These are phyloP conservation scores for Zapus hudsonius DNA, from an alignment of 2,113 vertebrate genomes.

Conservation along the genomic window DNA sequence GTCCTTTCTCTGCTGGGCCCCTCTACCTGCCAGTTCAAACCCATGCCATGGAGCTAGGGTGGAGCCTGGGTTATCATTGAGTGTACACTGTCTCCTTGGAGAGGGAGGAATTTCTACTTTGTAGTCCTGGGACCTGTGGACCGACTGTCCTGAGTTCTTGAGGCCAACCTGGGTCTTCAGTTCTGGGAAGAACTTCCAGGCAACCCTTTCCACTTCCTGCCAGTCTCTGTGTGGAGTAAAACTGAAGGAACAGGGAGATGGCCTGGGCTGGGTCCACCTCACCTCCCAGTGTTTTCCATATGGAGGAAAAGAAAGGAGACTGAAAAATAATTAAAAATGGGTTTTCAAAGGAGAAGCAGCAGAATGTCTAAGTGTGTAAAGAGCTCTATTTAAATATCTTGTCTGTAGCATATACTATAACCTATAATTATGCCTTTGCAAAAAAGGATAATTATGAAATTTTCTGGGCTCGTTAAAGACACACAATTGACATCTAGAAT, in stretches of 20 bases:
- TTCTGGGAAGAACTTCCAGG: background rate
- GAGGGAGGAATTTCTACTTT: background rate
- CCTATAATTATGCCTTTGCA: constrained; percentile 52
- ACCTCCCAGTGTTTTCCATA: background rate
- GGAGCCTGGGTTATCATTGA: background rate
- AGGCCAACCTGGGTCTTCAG: background rate
- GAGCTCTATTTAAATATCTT: constrained; percentile 70
- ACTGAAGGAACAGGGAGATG: background rate
- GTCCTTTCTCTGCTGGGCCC: background rate
- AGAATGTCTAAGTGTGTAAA: constrained; percentile 43
- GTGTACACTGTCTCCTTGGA: background rate
- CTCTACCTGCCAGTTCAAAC: background rate
- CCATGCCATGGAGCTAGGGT: background rate
- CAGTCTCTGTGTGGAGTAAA: background rate
- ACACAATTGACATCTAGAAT: constrained; percentile 57
- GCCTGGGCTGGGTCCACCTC: background rate
- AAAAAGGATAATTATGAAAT: constrained; percentile 65
- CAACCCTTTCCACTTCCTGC: background rate
- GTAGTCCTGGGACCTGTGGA: no score
- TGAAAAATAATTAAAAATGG: constrained; percentile 44
- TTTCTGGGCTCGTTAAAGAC: constrained; percentile 66
- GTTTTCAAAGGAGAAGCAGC: constrained; percentile 54
- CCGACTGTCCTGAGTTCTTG: background rate
- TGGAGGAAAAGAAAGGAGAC: constrained; percentile 23
- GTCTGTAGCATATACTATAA: constrained; percentile 23